Evolutionary conservation across 1,140 invertebrate species (phyloP).

Genomic region (Neomicropteryx cornuta): DNA sequence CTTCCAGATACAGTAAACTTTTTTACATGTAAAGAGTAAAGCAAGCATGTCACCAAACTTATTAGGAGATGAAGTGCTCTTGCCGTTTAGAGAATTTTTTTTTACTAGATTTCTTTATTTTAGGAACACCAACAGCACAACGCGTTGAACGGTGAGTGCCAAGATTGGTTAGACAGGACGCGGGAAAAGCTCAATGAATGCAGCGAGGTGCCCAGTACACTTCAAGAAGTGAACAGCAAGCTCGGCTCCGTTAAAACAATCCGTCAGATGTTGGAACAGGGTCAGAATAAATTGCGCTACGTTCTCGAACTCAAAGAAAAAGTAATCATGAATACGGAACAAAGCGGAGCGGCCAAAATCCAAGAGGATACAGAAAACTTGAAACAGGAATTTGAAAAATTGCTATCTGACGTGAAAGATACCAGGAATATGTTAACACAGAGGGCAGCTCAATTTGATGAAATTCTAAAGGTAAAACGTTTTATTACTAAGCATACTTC

Average conservation of each 20-base stretch:
- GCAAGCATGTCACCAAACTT: too few species aligned
- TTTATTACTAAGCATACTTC: too few species aligned
- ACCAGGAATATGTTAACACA: constrained; percentile 58
- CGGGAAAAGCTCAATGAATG: constrained; percentile 72
- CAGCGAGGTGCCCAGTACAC: constrained; percentile 59
- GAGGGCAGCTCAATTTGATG: constrained; percentile 67
- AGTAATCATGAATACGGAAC: constrained; percentile 85
- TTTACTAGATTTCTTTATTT: constrained; percentile 10
- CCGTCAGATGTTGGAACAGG: constrained; percentile 77
- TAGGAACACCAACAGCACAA: constrained; percentile 83
- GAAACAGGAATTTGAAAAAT: constrained; percentile 77
- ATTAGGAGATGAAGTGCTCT: too few species aligned
- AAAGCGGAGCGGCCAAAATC: constrained; percentile 72
- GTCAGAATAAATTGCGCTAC: constrained; percentile 82
- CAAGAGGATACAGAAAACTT: constrained; percentile 82
- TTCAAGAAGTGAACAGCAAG: constrained; percentile 74
- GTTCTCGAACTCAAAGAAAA: constrained; percentile 84
- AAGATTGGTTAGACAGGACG: constrained; percentile 82
- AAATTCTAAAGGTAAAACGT: constrained; percentile 60
- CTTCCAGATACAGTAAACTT: too few species aligned
- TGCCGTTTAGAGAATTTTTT: constrained; percentile 4
- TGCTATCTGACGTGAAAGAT: constrained; percentile 70
- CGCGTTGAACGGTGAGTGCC: constrained; percentile 79
- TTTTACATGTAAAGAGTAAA: too few species aligned
- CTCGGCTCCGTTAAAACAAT: constrained; percentile 74